Evolutionary conservation across 2,797 vertebrate genomes (phyloP).

Genomic region (Mormyrus hasselquistii): DNA sequence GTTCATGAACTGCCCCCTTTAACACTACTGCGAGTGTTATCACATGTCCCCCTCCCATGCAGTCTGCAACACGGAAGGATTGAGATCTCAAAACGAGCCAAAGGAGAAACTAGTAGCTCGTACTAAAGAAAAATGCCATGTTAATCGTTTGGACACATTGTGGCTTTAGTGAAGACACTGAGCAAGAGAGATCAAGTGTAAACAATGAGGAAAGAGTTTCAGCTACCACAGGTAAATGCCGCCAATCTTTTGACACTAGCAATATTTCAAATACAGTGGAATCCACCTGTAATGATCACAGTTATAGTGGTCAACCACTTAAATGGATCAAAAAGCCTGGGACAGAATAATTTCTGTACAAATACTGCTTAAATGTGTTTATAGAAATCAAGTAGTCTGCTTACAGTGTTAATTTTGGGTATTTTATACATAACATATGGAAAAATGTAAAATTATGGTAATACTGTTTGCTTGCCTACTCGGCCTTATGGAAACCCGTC

Average conservation of each 20-base stretch:
- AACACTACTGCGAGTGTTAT: neutral
- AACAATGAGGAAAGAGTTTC: neutral
- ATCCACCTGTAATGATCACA: neutral
- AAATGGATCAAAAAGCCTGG: neutral
- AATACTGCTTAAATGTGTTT: neutral
- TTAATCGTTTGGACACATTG: neutral
- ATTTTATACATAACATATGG: neutral
- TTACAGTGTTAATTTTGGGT: neutral
- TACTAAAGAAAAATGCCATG: neutral
- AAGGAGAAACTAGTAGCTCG: neutral
- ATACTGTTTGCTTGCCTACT: neutral
- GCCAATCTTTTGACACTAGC: neutral
- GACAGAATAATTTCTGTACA: neutral
- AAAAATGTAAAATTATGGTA: neutral
- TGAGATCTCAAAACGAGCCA: neutral
- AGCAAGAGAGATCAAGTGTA: neutral
- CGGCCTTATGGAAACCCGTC: neutral
- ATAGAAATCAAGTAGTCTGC: neutral
- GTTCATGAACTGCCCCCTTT: neutral
- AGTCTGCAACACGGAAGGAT: neutral
- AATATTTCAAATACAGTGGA: neutral
- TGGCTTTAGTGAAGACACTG: neutral
- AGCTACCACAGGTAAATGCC: neutral
- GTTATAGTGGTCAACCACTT: neutral
- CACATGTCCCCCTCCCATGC: neutral